Conservation (phyloP, 2,113 vertebrate genomes). For the Pampusana beccarii region DNA sequence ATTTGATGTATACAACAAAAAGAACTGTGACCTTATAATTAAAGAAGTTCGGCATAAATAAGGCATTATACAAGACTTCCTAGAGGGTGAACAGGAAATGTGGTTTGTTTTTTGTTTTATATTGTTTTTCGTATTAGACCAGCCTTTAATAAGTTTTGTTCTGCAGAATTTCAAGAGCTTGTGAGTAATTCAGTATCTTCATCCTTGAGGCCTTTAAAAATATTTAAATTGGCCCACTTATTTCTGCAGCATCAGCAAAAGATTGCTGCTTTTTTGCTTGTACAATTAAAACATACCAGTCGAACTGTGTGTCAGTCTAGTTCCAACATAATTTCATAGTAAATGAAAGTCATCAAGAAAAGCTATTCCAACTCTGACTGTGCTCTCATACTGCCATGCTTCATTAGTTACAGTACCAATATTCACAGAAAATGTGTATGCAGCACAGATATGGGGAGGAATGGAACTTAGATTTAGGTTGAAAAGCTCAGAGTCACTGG, state of each 20-base stretch:
- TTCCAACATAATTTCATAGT: background rate
- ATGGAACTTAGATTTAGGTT: background rate
- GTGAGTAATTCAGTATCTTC: background rate
- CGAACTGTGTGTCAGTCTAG: background rate
- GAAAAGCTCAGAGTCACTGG: background rate
- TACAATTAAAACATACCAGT: conserved; percentile 10
- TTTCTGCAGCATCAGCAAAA: conserved; percentile 25
- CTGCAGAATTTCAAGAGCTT: background rate
- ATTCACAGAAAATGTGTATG: background rate
- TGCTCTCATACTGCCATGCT: background rate
- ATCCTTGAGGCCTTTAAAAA: conserved; percentile 23
- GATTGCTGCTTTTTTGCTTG: background rate
- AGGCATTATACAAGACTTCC: conserved; percentile 7
- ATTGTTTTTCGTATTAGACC: background rate
- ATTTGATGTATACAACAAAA: conserved; percentile 22
- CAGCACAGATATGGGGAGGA: background rate
- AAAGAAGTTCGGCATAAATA: conserved; percentile 29
- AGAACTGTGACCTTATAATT: conserved; percentile 4
- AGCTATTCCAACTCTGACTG: background rate
- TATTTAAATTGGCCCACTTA: conserved; percentile 11
- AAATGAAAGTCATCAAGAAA: background rate
- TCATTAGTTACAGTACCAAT: background rate
- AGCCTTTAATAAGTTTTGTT: background rate
- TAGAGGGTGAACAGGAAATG: conserved; percentile 4
- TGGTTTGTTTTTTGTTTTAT: background rate